Percentiles rank a stretch among this genome's conserved stretches.
These are phyloP conservation scores for Melanostigma gelatinosum DNA, from an alignment of 2,113 vertebrate species.

Conservation along the genomic window DNA sequence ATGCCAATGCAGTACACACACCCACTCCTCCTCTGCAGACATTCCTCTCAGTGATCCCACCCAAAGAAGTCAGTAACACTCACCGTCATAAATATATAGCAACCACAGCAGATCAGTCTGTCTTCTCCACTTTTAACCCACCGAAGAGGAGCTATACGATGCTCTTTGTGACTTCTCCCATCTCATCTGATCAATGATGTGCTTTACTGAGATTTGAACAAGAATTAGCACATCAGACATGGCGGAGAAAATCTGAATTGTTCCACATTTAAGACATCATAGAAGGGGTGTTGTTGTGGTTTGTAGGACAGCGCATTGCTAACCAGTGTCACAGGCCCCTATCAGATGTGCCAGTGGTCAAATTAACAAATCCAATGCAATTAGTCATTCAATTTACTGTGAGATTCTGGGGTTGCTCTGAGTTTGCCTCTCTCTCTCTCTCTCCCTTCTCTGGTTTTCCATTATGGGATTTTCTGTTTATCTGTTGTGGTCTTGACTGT, in stretches of 20 bases:
- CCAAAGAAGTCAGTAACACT: conserved; percentile 2
- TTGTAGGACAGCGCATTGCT: conserved; percentile 58
- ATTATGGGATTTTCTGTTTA: conserved; percentile 74
- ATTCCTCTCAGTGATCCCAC: not conserved
- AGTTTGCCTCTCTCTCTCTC: conserved; percentile 1
- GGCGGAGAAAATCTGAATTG: conserved; percentile 55
- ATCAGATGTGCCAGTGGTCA: conserved; percentile 69
- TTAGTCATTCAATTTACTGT: conserved; percentile 72
- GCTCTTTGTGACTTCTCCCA: conserved; percentile 29
- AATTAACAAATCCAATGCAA: conserved; percentile 75
- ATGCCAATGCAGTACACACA: not conserved
- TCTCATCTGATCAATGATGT: conserved; percentile 13
- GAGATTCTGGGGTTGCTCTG: conserved; percentile 47
- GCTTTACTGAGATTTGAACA: conserved; percentile 22
- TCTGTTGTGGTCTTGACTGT: conserved; percentile 72
- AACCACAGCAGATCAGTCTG: conserved; percentile 24
- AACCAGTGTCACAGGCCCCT: conserved; percentile 69
- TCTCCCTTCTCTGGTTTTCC: conserved; percentile 40
- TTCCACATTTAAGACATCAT: conserved; percentile 63
- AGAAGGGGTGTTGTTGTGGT: conserved; percentile 45
- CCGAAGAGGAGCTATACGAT: not conserved
- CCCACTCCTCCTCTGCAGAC: conserved; percentile 1
- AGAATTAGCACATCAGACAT: conserved; percentile 50
- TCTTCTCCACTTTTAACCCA: conserved; percentile 5
- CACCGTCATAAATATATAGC: not conserved